These are phyloP conservation scores for Gallinago paraguaiae DNA, from an alignment of 2,113 vertebrate species.

Conservation along the genomic window DNA sequence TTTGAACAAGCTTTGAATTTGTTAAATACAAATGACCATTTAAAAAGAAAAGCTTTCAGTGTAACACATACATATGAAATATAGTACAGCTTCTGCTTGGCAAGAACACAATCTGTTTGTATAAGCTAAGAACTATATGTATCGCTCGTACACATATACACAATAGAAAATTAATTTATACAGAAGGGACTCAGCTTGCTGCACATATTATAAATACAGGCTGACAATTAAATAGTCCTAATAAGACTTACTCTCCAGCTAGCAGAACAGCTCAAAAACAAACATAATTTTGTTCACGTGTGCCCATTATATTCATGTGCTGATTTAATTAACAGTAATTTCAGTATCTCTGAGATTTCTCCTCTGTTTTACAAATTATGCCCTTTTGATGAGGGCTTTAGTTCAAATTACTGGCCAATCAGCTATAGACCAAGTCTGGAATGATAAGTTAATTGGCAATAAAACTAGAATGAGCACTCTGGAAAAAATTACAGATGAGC, in stretches of 20 bases:
- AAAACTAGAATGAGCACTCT: neutral
- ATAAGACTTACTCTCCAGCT: neutral
- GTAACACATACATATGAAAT: neutral
- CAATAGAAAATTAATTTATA: neutral
- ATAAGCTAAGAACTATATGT: neutral
- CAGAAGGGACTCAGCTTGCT: neutral
- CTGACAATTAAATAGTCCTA: conserved; percentile 28
- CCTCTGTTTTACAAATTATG: conserved; percentile 21
- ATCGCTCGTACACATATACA: neutral
- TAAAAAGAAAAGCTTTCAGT: neutral
- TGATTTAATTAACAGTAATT: conserved; percentile 60
- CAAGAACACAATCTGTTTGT: neutral
- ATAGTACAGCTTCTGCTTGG: neutral
- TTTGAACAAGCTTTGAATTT: neutral
- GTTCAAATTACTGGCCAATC: conserved; percentile 6
- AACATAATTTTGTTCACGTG: conserved; percentile 38
- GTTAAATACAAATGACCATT: neutral
- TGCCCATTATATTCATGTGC: neutral
- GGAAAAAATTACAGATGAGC: neutral
- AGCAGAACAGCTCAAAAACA: conserved; percentile 40
- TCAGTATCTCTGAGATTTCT: neutral
- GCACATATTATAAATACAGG: neutral
- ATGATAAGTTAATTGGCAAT: conserved; percentile 21
- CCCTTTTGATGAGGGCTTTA: conserved; percentile 42
- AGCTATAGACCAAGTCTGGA: neutral